Conservation (phyloP, 2,797 vertebrate species). For the Sebastolobus alascanus region DNA sequence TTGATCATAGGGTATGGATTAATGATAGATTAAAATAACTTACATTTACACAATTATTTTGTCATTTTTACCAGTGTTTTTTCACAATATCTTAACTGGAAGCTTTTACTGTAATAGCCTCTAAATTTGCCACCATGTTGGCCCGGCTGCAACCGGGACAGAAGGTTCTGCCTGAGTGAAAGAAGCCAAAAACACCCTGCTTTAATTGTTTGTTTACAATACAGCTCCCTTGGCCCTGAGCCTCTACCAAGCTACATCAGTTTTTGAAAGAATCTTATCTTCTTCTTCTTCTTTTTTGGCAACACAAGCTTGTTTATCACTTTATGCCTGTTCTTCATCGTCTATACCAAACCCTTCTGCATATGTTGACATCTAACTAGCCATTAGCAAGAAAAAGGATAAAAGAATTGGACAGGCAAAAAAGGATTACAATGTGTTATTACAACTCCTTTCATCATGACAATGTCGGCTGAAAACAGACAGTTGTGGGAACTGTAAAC, state of each 20-base stretch:
- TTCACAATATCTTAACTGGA: not conserved
- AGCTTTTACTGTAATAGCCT: not conserved
- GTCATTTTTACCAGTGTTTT: not conserved
- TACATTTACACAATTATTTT: not conserved
- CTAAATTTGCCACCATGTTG: not conserved
- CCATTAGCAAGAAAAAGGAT: not conserved
- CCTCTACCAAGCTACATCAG: conserved; percentile 33
- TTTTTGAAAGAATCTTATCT: not conserved
- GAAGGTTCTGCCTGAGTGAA: conserved; percentile 29
- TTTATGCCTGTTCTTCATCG: conserved; percentile 16
- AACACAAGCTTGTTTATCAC: conserved; percentile 41
- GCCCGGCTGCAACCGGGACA: not conserved
- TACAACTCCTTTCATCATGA: conserved; percentile 38
- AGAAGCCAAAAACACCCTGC: conserved; percentile 34
- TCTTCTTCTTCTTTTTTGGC: conserved; percentile 8
- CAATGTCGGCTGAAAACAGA: conserved; percentile 20
- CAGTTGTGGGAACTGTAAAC: conserved; percentile 19
- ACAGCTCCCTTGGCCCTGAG: conserved; percentile 34
- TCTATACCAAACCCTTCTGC: not conserved
- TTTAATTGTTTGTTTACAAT: conserved; percentile 62
- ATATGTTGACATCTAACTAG: not conserved
- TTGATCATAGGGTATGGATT: not conserved
- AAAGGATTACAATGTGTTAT: conserved; percentile 15
- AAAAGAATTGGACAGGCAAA: conserved; percentile 4
- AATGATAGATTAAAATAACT: not conserved